Percentiles rank a stretch among this genome's conserved stretches.
Evolutionary conservation across 2,888 invertebrate genomes (phyloP).

Genomic region (Tetragonisca angustula): DNA sequence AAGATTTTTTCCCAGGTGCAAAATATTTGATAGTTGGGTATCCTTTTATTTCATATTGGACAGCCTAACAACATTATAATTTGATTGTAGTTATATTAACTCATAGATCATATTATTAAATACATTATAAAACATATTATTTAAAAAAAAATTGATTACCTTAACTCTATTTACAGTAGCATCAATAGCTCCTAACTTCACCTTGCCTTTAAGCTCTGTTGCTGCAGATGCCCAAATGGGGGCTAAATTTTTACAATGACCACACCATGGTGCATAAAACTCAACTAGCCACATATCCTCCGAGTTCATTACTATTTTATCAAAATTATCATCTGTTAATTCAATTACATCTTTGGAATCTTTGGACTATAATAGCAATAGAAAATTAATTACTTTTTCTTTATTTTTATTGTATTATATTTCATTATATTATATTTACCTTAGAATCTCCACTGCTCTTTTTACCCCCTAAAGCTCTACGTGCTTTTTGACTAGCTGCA

Average conservation of each 20-base stretch:
- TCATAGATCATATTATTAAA: slow-evolving; percentile 1
- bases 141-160: slow-evolving; percentile 68
- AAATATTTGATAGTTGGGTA: slow-evolving; percentile 99
- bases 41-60: slow-evolving; percentile 94
- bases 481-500: slow-evolving; percentile 91
- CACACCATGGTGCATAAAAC: slow-evolving; percentile 99
- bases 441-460: slow-evolving; percentile 75
- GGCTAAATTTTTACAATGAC: slow-evolving; percentile 97
- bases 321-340: slow-evolving; percentile 98
- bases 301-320: slow-evolving; percentile 94
- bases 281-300: slow-evolving; percentile 99
- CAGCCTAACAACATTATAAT: slow-evolving; percentile 84
- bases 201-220: slow-evolving; percentile 96
- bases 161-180: slow-evolving; percentile 95
- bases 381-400: background rate
- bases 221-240: slow-evolving; percentile 99
- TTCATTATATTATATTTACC: slow-evolving; percentile 44
- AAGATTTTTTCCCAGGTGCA: slow-evolving; percentile 89
- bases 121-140: background rate
- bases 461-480: slow-evolving; percentile 88
- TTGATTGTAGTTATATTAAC: slow-evolving; percentile 6
- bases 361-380: slow-evolving; percentile 66
- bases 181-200: slow-evolving; percentile 97
- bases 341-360: slow-evolving; percentile 91
- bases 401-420: background rate